Evolutionary conservation across 2,113 vertebrate genomes (phyloP).

Genomic region (Leptobrachium leishanense): DNA sequence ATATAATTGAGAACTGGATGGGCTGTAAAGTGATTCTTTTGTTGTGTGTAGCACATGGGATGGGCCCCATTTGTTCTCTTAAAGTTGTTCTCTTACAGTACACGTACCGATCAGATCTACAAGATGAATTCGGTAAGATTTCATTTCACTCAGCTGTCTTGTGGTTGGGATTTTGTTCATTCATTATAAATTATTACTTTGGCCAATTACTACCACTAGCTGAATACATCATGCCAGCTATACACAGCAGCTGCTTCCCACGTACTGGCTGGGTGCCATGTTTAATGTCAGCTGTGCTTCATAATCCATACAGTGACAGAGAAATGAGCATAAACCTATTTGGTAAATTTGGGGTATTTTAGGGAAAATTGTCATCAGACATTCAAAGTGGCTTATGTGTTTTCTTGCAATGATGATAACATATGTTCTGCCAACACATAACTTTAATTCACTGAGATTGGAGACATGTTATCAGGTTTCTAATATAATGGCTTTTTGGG

Average conservation of each 20-base stretch:
- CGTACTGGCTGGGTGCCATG: not conserved
- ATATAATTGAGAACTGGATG: not conserved
- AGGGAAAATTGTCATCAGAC: not conserved
- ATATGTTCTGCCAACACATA: not conserved
- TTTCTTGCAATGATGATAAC: not conserved
- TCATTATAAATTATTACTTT: not conserved
- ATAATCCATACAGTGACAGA: not conserved
- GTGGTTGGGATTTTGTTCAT: constrained; percentile 1
- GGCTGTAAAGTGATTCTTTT: not conserved
- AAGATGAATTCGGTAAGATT: not conserved
- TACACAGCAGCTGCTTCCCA: not conserved
- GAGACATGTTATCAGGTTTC: too few species aligned
- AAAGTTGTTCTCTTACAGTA: not conserved
- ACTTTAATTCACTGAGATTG: not conserved
- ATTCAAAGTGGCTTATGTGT: not conserved
- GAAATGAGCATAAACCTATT: not conserved
- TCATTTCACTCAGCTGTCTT: constrained; percentile 1
- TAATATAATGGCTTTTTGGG: too few species aligned
- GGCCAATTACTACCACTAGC: not conserved
- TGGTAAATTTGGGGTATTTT: not conserved
- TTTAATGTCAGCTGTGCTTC: not conserved
- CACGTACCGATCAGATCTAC: not conserved
- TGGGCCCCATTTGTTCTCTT: not conserved
- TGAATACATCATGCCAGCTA: not conserved
- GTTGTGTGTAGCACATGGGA: not conserved